Percentiles rank a stretch among this genome's conserved stretches.
Evolutionary conservation across 2,797 vertebrate species (phyloP).

Genomic region (Clarias fuscus): DNA sequence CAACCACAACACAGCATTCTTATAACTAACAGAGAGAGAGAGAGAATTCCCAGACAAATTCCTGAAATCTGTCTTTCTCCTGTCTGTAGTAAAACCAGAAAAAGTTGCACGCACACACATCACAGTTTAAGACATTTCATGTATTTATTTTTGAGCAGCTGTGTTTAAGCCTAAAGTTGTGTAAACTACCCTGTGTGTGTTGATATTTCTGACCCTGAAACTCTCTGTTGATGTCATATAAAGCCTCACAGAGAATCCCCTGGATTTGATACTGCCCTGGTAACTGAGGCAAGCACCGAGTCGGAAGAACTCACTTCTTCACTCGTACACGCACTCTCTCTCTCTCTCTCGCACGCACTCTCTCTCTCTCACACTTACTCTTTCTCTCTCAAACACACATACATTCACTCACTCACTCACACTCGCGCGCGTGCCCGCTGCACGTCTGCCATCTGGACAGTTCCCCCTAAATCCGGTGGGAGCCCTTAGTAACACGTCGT

Average conservation of each 20-base stretch:
- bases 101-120: background rate
- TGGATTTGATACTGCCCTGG: too few species aligned
- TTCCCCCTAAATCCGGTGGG: too few species aligned
- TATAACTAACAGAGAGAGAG: background rate
- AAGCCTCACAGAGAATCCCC: background rate
- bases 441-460: too few species aligned
- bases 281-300: too few species aligned
- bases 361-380: too few species aligned
- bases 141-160: background rate
- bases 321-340: too few species aligned
- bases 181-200: background rate
- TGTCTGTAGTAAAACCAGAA: background rate
- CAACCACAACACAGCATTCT: conserved; percentile 1
- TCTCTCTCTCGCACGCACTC: too few species aligned
- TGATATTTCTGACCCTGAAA: background rate
- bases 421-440: too few species aligned
- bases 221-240: background rate
- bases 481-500: too few species aligned
- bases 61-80: background rate
- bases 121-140: background rate
- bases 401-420: background rate
- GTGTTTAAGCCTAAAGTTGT: background rate
- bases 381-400: background rate
- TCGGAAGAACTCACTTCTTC: too few species aligned
- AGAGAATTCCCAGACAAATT: conserved; percentile 18